Conservation (phyloP, 2,797 vertebrate genomes). For the Gila robusta region DNA sequence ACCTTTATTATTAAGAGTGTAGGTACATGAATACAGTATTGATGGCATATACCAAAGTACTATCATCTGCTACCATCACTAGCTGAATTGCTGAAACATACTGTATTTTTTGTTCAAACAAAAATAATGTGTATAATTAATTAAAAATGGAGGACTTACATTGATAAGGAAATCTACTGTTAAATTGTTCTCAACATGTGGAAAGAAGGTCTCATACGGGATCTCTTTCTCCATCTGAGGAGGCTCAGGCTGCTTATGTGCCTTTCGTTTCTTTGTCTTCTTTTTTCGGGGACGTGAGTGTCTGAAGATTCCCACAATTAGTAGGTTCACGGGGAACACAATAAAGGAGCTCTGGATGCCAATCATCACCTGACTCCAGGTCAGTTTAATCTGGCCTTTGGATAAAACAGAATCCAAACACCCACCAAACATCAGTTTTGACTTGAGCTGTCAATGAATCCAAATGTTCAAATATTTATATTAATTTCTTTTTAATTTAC, state of each 20-base stretch:
- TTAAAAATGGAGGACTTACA: slow-evolving; percentile 69
- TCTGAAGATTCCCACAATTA: slow-evolving; percentile 96
- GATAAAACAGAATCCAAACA: slow-evolving; percentile 26
- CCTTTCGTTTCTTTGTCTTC: slow-evolving; percentile 54
- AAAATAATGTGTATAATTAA: not conserved
- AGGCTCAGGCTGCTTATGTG: slow-evolving; percentile 62
- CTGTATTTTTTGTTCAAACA: not conserved
- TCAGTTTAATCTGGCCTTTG: slow-evolving; percentile 93
- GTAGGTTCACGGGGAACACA: slow-evolving; percentile 95
- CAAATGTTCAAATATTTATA: not conserved
- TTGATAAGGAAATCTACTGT: slow-evolving; percentile 87
- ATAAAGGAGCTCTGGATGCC: slow-evolving; percentile 95
- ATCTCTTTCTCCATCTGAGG: slow-evolving; percentile 75
- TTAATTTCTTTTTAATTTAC: not conserved
- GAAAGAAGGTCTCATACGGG: slow-evolving; percentile 59
- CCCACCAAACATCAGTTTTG: not conserved
- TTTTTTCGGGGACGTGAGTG: slow-evolving; percentile 76
- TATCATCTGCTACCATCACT: not conserved
- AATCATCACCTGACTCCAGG: slow-evolving; percentile 96
- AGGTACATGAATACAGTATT: not conserved
- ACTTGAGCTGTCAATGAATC: not conserved
- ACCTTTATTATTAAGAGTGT: not conserved
- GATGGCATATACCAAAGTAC: not conserved
- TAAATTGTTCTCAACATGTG: slow-evolving; percentile 74
- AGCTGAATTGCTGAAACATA: not conserved